These are phyloP conservation scores for Pachyuromys duprasi DNA, from an alignment of 2,797 vertebrate species.

Conservation along the genomic window DNA sequence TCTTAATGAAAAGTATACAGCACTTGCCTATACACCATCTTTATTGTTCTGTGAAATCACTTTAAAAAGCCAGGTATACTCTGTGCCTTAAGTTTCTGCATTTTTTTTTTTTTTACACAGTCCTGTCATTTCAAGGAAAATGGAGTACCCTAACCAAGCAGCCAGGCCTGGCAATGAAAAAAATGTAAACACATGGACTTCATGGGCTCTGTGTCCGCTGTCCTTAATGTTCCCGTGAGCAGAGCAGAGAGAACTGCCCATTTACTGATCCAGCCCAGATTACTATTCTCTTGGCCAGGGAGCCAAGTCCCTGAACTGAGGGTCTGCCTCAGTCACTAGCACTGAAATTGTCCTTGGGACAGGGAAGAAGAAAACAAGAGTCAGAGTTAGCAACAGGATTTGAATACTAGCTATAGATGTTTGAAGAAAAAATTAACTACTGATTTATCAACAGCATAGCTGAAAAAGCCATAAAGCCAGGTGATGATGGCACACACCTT, in stretches of 20 bases:
- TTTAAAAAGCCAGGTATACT: not conserved
- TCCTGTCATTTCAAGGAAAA: not conserved
- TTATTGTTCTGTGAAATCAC: not conserved
- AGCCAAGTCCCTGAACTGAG: not conserved
- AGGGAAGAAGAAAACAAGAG: not conserved
- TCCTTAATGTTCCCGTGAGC: constrained; percentile 55
- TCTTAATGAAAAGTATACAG: not conserved
- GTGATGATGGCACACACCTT: not conserved
- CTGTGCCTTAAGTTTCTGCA: not conserved
- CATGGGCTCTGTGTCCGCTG: not conserved
- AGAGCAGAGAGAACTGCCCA: not conserved
- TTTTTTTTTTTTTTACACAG: not conserved
- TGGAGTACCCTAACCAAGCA: not conserved
- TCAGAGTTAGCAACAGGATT: not conserved
- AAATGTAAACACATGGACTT: not conserved
- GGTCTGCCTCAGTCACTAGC: constrained; percentile 37
- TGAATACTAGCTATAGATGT: not conserved
- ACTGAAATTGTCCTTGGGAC: not conserved
- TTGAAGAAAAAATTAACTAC: not conserved
- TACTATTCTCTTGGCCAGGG: not conserved
- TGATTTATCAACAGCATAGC: constrained; percentile 44
- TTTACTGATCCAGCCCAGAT: not conserved
- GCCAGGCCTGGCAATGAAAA: not conserved
- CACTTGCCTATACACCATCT: not conserved
- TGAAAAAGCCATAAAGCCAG: not conserved